These are phyloP conservation scores for Conopomorpha cramerella DNA, from an alignment of 1,140 invertebrate genomes.

Conservation along the genomic window DNA sequence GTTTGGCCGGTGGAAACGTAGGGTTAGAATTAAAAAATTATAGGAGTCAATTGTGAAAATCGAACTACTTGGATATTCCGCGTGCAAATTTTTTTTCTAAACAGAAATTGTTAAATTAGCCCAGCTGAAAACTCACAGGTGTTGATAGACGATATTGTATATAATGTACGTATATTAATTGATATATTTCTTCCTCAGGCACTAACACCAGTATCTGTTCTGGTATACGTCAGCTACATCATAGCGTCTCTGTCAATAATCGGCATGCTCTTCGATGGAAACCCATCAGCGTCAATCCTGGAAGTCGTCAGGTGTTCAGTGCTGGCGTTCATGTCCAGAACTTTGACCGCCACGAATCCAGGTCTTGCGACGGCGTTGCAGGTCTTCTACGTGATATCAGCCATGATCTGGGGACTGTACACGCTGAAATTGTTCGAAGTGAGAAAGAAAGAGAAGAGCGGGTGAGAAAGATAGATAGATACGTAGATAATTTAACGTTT, in stretches of 20 bases:
- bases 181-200: slow-evolving; percentile 61
- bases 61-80: too few species aligned
- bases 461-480: too few species aligned
- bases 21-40: too few species aligned
- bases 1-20: too few species aligned
- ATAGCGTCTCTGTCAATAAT: slow-evolving; percentile 69
- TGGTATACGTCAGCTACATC: slow-evolving; percentile 66
- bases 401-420: slow-evolving; percentile 49
- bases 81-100: too few species aligned
- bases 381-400: slow-evolving; percentile 38
- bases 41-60: too few species aligned
- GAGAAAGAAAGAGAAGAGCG: too few species aligned
- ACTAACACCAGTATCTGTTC: slow-evolving; percentile 61
- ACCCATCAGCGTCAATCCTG: slow-evolving; percentile 50
- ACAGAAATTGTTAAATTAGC: too few species aligned
- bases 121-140: too few species aligned
- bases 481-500: too few species aligned
- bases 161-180: too few species aligned
- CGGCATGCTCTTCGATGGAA: slow-evolving; percentile 71
- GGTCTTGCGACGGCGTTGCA: slow-evolving; percentile 23
- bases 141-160: too few species aligned
- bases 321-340: slow-evolving; percentile 43
- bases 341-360: slow-evolving; percentile 18
- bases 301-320: slow-evolving; percentile 63
- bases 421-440: slow-evolving; percentile 42